Evolutionary conservation across 2,888 invertebrate species (phyloP).

Genomic region (Smittia sp.): DNA sequence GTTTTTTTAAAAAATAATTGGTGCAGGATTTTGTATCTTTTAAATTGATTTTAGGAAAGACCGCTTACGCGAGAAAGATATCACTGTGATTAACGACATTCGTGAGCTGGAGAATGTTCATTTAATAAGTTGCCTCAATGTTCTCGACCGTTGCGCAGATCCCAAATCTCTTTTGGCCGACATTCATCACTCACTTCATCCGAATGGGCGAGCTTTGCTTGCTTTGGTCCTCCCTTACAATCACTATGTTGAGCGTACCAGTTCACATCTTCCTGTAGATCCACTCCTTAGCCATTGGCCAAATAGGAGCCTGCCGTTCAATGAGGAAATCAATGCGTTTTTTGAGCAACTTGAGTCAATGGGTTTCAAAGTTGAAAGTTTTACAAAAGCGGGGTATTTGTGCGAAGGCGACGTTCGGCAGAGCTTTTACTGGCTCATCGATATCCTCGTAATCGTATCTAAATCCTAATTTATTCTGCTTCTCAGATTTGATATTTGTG

Average conservation of each 20-base stretch:
- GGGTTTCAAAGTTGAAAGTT: conserved; percentile 74
- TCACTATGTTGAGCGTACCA: conserved; percentile 86
- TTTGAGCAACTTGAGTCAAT: conserved; percentile 57
- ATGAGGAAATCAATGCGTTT: conserved; percentile 76
- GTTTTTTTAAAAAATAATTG: too few relatives aligned
- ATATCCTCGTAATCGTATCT: conserved; percentile 80
- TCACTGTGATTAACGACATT: conserved; percentile 50
- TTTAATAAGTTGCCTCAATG: conserved; percentile 71
- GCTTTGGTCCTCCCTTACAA: conserved; percentile 91
- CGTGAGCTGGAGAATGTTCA: conserved; percentile 49
- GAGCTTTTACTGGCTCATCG: conserved; percentile 88
- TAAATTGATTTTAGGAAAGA: conserved; percentile 73
- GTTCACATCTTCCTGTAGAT: conserved; percentile 58
- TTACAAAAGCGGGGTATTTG: conserved; percentile 91
- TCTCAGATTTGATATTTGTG: too few relatives aligned
- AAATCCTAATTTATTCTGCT: conserved; percentile 45
- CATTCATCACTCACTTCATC: conserved; percentile 68
- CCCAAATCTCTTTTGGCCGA: conserved; percentile 76
- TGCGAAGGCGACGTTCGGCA: conserved; percentile 95
- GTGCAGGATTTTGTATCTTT: conserved; percentile 69
- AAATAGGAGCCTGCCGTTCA: conserved; percentile 68
- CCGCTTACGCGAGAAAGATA: conserved; percentile 42
- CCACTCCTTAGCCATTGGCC: conserved; percentile 58
- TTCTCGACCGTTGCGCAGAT: conserved; percentile 87
- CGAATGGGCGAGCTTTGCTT: conserved; percentile 74